Conservation (phyloP, 2,113 vertebrate species). For the Erinaceus europaeus region DNA sequence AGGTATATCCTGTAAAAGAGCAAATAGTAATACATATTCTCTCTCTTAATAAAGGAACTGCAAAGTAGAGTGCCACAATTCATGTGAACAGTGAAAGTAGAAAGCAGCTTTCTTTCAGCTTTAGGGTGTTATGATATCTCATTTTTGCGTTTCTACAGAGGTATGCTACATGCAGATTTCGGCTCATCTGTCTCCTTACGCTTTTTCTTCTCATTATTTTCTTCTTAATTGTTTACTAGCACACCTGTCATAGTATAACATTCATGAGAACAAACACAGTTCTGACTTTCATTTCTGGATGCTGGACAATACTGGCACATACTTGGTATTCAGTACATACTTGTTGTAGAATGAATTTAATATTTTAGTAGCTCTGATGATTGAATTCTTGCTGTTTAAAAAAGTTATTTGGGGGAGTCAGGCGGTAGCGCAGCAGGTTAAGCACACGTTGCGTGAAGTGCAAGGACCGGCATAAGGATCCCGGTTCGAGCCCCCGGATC, state of each 20-base stretch:
- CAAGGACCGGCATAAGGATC: no score
- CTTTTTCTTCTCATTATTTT: not conserved
- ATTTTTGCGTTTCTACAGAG: not conserved
- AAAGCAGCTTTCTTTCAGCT: not conserved
- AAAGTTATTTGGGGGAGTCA: no score
- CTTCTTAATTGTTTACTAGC: constrained; percentile 1
- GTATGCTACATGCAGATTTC: not conserved
- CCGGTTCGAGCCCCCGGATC: no score
- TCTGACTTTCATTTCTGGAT: not conserved
- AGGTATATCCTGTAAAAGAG: no score
- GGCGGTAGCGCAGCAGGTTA: no score
- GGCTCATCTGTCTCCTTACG: not conserved
- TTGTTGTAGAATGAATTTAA: not conserved
- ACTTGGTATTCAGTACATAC: not conserved
- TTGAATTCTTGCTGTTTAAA: no score
- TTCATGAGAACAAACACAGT: not conserved
- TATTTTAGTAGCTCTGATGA: not conserved
- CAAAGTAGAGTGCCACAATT: not conserved
- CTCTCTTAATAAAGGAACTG: not conserved
- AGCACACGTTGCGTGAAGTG: no score
- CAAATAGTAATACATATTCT: no score
- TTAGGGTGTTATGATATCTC: not conserved
- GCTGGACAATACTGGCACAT: not conserved
- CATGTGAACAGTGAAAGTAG: not conserved
- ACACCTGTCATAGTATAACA: not conserved